Evolutionary conservation across 2,113 vertebrate species (phyloP).

Genomic region (human (Homo sapiens)): GRCh38 chr9:116852501-116853000

Average conservation of each 20-base stretch:
- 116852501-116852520: neutral
- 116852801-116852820: neutral
- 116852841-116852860: slow-evolving; percentile 42
- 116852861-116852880: neutral
- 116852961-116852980: neutral
- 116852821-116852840: neutral
- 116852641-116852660: neutral
- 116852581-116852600: neutral
- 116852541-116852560: neutral
- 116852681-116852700: neutral
- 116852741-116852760: neutral
- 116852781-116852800: neutral
- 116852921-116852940: neutral
- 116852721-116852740: neutral
- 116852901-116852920: too few relatives aligned
- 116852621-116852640: neutral
- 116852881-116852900: too few relatives aligned
- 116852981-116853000: neutral
- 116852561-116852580: neutral
- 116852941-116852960: neutral
- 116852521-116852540: neutral
- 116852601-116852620: neutral
- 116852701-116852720: neutral
- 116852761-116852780: neutral
- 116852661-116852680: neutral